These are phyloP conservation scores for Cephus sareptanus DNA, from an alignment of 2,888 invertebrate species.

Conservation along the genomic window DNA sequence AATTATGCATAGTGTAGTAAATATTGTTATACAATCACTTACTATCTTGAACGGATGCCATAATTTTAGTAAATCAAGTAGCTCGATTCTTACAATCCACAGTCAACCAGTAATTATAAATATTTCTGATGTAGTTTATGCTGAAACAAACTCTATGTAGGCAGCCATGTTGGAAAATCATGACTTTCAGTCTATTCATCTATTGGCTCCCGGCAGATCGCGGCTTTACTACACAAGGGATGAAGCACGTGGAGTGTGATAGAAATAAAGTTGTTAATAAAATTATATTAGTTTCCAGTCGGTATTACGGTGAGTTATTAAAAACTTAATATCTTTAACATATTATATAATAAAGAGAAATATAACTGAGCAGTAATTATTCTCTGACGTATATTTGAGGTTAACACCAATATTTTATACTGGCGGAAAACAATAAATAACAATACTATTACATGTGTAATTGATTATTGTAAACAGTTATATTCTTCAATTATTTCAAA, in stretches of 20 bases:
- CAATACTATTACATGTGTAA: neutral
- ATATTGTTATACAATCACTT: constrained; percentile 9
- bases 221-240: neutral
- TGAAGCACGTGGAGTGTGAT: neutral
- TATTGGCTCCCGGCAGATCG: neutral
- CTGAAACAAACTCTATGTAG: neutral
- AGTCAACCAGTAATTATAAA: neutral
- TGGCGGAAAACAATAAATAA: constrained; percentile 11
- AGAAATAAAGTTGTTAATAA: neutral
- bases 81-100: neutral
- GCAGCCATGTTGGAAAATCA: constrained; percentile 1
- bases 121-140: neutral
- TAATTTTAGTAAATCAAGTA: constrained; percentile 10
- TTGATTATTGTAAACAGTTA: neutral
- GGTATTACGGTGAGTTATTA: neutral
- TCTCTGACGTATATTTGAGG: neutral
- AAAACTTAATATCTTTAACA: neutral
- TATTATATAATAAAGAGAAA: neutral
- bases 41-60: constrained; percentile 26
- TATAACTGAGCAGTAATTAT: neutral
- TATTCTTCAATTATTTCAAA: neutral
- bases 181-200: constrained; percentile 39
- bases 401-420: constrained; percentile 2
- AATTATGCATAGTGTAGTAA: neutral
- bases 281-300: neutral